Conservation (phyloP, 2,113 vertebrate species). For the Brachyhypopomus gauderio region DNA sequence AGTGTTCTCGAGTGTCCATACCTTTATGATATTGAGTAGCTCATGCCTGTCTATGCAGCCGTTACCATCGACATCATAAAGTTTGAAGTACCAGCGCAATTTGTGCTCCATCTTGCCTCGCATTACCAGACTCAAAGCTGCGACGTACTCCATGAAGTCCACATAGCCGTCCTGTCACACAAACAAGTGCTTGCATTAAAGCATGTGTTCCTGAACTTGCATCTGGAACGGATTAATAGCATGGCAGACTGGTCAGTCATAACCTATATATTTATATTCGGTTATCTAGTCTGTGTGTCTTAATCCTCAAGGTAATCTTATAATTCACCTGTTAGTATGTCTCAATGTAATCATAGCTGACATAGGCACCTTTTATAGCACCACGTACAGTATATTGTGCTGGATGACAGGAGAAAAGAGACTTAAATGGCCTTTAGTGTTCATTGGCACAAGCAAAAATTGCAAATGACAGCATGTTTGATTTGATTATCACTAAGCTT, state of each 20-base stretch:
- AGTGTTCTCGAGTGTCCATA: constrained; percentile 41
- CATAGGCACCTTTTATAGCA: constrained; percentile 56
- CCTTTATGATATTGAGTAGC: constrained; percentile 90
- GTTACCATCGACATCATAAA: constrained; percentile 90
- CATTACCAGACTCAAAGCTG: constrained; percentile 88
- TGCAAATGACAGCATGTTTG: not conserved
- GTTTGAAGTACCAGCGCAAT: constrained; percentile 91
- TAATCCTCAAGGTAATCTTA: constrained; percentile 62
- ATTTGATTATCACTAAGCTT: too few relatives aligned
- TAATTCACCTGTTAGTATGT: constrained; percentile 59
- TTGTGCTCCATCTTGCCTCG: constrained; percentile 94
- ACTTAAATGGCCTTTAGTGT: not conserved
- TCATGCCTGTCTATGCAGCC: constrained; percentile 90
- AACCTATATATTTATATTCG: constrained; percentile 13
- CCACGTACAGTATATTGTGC: constrained; percentile 43
- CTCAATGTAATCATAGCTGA: constrained; percentile 55
- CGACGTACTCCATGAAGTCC: constrained; percentile 92
- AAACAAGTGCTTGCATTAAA: not conserved
- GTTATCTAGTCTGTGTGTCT: constrained; percentile 22
- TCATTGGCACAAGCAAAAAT: not conserved
- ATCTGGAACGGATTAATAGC: constrained; percentile 10
- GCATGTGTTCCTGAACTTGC: not conserved
- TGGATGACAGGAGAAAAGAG: constrained; percentile 12
- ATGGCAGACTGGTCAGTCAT: not conserved
- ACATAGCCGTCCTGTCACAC: constrained; percentile 84